Evolutionary conservation across 2,797 vertebrate species (phyloP), one percentile per base, ranked within the genome.

Genomic region (Pangasius larnaudii): DNA sequence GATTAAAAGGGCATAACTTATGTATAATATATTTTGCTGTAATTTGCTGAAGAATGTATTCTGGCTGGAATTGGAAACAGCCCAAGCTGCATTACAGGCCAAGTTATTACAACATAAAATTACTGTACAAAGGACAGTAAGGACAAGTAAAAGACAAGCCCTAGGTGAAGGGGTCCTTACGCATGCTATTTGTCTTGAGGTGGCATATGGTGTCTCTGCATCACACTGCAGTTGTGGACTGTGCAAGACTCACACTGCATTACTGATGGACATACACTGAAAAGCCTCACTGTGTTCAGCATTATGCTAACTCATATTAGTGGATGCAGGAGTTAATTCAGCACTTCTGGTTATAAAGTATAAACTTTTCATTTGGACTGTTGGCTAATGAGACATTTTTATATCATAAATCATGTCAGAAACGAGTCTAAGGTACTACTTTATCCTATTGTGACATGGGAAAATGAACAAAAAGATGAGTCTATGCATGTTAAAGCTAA

Each of bases 221-320:
- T 78, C 42, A 67, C 24, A 59, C 51, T 85, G 75, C 83, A 85
- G 82, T 22, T 77, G 72, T 77, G 27, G 59, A n/a, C 51, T 77
- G 5, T 72, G 8, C 18, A 42, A 72, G 36, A 39, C 71, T 78
- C 27, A 30, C n/a, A 78, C 1, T 33, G 49, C 13, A 9, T 53
- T 77, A 8, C 78, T 49, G 27, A 65, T 7, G n/a, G 19, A 51
- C 63, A 51, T 30, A 83, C 22, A 36, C 6, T 5, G 1, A 53
- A 78, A 53, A 58, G 19, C 51, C 51, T 79, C 51, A 79, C 18
- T 36, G 33, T n/a, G 36, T 18, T n/a, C 30, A 46, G 59, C 24
- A 46, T 18, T 46, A 9, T 63, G 9, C 42, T 84, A 13, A 63
- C 6, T 61, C 33, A 0, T 33, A 33, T 67, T 84, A 51, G n/a